These are phyloP conservation scores for Tricholauxania praeusta DNA, from an alignment of 2,888 invertebrate species.

Conservation along the genomic window DNA sequence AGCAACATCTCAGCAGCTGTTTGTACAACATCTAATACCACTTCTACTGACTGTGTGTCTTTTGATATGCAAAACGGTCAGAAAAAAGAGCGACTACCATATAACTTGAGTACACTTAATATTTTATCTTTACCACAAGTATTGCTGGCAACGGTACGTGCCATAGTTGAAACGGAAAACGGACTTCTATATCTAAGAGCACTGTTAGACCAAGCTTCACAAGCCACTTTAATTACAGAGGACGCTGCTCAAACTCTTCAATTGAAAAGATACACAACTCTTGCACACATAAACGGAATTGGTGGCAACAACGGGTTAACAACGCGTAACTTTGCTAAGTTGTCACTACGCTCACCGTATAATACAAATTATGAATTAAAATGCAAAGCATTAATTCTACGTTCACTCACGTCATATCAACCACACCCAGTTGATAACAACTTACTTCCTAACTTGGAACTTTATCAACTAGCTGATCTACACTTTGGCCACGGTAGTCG, in stretches of 20 bases:
- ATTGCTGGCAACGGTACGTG: constrained; percentile 30
- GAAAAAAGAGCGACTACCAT: neutral
- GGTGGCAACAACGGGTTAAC: constrained; percentile 17
- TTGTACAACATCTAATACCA: too few relatives aligned
- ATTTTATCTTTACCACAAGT: constrained; percentile 28
- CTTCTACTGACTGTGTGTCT: too few relatives aligned
- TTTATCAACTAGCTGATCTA: constrained; percentile 29
- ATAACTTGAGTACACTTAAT: constrained; percentile 5
- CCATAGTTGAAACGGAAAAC: constrained; percentile 15
- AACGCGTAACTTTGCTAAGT: constrained; percentile 19
- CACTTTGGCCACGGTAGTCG: constrained; percentile 22
- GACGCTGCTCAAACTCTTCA: constrained; percentile 28
- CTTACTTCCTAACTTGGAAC: constrained; percentile 7
- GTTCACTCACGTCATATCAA: constrained; percentile 30
- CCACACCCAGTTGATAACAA: constrained; percentile 9
- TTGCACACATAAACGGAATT: constrained; percentile 31
- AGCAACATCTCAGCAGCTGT: too few relatives aligned
- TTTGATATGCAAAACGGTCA: too few relatives aligned
- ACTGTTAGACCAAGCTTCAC: constrained; percentile 36
- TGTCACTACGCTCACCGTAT: constrained; percentile 21
- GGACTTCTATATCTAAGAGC: constrained; percentile 24
- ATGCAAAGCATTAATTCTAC: constrained; percentile 34
- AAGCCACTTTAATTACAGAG: constrained; percentile 35
- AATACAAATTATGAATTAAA: constrained; percentile 26
- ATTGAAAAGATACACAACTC: constrained; percentile 17